Evolutionary conservation across 2,113 vertebrate genomes (phyloP), one percentile per base, ranked within the genome.

Genomic region (Merops nubicus): DNA sequence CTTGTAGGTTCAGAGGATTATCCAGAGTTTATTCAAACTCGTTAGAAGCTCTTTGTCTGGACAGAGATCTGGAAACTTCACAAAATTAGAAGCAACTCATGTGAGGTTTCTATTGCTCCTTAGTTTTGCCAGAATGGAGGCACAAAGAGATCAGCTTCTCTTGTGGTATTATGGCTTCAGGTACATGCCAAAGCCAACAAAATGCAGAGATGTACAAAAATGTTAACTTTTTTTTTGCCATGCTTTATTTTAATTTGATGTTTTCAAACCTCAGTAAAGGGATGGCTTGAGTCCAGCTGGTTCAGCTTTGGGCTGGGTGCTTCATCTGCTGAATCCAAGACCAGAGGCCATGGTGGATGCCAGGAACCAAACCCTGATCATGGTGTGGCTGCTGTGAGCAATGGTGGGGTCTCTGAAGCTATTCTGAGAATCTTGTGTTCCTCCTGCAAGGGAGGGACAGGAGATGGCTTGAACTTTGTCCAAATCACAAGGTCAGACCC

Each of bases 171-270:
- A 45, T 3, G 21, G 83, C 47, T 83, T 85, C 48, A 17, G 81
- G 78, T 76, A 60, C 25, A 7, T 89, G 93, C 95, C 96, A 96
- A 96, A 96, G 84, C 75, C 88, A 95, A 93, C 68, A 85, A 62
- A 85, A 28, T n/a, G 53, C 78, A 75, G 77, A 83, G 26, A 65
- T 40, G 72, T 75, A 81, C 78, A 93, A 76, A 95, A 93, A 80
- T 33, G 10, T 43, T 95, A 45, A 88, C 91, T n/a, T n/a, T n/a
- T n/a, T n/a, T n/a, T n/a, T n/a, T n/a, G n/a, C n/a, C n/a, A n/a
- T n/a, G n/a, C n/a, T n/a, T n/a, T n/a, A n/a, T n/a, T n/a, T n/a
- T 67, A 43, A 25, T 34, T 80, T 48, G 54, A 20, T 51, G 34
- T 83, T 88, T 89, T 84, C 63, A 85, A 40, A 83, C 64, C 69